A percentile compares a stretch with the other conserved stretches of the same genome.
phyloP scores from a whole-genome alignment of 2,113 vertebrate species.

The Cyanocitta stelleri region DNA sequence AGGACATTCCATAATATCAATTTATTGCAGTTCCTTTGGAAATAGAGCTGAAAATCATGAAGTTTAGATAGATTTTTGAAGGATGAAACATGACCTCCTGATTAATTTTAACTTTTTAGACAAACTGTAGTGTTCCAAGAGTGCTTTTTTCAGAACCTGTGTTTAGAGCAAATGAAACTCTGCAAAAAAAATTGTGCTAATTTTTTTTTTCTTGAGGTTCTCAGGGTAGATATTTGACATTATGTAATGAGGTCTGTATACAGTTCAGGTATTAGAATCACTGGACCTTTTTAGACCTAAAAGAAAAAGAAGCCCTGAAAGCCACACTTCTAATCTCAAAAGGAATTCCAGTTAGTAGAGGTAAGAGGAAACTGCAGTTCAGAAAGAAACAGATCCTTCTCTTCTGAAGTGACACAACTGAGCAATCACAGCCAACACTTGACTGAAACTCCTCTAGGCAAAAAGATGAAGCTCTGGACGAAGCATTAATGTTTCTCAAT shows the following conservation, averaged over 20 bases:
- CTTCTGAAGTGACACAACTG: neutral
- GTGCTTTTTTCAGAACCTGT: neutral
- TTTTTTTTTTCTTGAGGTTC: neutral
- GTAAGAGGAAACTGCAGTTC: neutral
- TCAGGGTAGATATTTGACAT: neutral
- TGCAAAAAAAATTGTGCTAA: neutral
- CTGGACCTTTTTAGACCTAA: neutral
- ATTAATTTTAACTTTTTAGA: neutral
- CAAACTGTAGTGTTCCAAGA: neutral
- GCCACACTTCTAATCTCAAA: neutral
- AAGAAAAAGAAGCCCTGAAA: neutral
- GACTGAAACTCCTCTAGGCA: neutral
- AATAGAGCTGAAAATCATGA: neutral
- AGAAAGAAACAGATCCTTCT: neutral
- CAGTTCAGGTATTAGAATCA: neutral
- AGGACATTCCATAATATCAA: neutral
- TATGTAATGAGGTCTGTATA: neutral
- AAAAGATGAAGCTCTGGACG: neutral
- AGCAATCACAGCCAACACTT: neutral
- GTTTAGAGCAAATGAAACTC: neutral
- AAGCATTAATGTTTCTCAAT: neutral
- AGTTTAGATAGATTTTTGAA: neutral
- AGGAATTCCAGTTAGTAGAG: neutral
- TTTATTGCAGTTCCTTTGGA: neutral
- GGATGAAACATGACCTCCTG: neutral